Evolutionary conservation across 2,888 invertebrate genomes (phyloP).

Genomic region (Lycophotia porphyrea): DNA sequence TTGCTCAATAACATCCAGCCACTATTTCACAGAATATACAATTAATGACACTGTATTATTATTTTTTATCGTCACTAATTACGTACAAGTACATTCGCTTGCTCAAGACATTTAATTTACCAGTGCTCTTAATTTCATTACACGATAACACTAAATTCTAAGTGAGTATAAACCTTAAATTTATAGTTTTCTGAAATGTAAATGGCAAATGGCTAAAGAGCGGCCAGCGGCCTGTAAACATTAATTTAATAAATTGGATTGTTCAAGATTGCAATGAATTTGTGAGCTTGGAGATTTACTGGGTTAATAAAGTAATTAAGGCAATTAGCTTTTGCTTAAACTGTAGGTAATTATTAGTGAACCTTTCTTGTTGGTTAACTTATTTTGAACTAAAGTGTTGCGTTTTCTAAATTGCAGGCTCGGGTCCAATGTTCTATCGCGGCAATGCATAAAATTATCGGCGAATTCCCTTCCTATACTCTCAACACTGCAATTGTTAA

Average conservation of each 20-base stretch:
- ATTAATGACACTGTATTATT: slow-evolving; percentile 57
- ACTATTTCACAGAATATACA: slow-evolving; percentile 40
- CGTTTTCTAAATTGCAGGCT: slow-evolving; percentile 32
- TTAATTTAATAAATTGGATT: slow-evolving; percentile 47
- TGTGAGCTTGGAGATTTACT: slow-evolving; percentile 35
- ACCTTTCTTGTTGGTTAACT: slow-evolving; percentile 6
- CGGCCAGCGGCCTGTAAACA: slow-evolving; percentile 25
- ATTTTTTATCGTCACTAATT: slow-evolving; percentile 72
- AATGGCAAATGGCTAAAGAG: slow-evolving; percentile 37
- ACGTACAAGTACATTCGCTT: slow-evolving; percentile 49
- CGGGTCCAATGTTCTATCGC: not conserved
- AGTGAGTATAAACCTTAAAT: slow-evolving; percentile 37
- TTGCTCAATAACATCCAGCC: slow-evolving; percentile 41
- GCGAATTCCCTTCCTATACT: slow-evolving; percentile 24
- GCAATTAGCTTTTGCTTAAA: slow-evolving; percentile 46
- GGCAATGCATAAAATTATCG: slow-evolving; percentile 36
- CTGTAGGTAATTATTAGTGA: slow-evolving; percentile 18
- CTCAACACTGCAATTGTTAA: slow-evolving; percentile 28
- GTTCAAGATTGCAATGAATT: slow-evolving; percentile 49
- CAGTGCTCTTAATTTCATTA: slow-evolving; percentile 55
- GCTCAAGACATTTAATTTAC: slow-evolving; percentile 53
- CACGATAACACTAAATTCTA: slow-evolving; percentile 42
- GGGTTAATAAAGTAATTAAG: slow-evolving; percentile 58
- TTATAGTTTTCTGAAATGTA: slow-evolving; percentile 47
- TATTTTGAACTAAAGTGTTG: slow-evolving; percentile 23